Conservation (phyloP, 2,797 vertebrate genomes). For the Pseudopleuronectes americanus region DNA sequence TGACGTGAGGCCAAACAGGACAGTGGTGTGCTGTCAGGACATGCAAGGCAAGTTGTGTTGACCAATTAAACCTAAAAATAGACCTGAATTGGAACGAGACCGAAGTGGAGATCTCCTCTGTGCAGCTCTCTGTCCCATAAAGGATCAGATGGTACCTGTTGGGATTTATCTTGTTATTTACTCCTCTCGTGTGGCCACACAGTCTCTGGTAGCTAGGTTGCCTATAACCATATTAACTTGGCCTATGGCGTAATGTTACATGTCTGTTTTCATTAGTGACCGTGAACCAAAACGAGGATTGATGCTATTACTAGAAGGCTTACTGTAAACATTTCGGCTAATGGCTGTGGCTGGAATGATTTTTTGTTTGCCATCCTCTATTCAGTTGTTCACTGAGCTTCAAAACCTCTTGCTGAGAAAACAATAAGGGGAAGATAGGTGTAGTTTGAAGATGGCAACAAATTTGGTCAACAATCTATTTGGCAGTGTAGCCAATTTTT, state of each 20-base stretch:
- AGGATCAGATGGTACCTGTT: not conserved
- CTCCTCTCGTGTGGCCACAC: too few species aligned
- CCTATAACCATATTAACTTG: too few species aligned
- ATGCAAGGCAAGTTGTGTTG: not conserved
- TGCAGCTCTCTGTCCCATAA: not conserved
- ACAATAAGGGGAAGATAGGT: too few species aligned
- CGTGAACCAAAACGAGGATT: not conserved
- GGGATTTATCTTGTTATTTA: not conserved
- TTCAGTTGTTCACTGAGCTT: too few species aligned
- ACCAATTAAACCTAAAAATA: constrained; percentile 2
- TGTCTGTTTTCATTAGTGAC: not conserved
- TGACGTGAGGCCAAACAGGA: not conserved
- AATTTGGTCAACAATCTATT: too few species aligned
- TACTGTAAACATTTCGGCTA: too few species aligned
- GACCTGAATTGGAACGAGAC: not conserved
- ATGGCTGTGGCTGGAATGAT: too few species aligned
- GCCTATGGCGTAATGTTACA: not conserved
- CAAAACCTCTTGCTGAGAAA: too few species aligned
- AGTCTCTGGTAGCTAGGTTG: too few species aligned
- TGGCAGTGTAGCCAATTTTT: too few species aligned
- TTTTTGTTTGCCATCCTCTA: too few species aligned
- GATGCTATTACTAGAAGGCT: not conserved
- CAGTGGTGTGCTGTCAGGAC: not conserved
- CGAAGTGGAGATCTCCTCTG: not conserved
- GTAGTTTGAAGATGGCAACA: too few species aligned